Conservation (phyloP, 2,797 vertebrate genomes). For the Anolis apletophallus region DNA sequence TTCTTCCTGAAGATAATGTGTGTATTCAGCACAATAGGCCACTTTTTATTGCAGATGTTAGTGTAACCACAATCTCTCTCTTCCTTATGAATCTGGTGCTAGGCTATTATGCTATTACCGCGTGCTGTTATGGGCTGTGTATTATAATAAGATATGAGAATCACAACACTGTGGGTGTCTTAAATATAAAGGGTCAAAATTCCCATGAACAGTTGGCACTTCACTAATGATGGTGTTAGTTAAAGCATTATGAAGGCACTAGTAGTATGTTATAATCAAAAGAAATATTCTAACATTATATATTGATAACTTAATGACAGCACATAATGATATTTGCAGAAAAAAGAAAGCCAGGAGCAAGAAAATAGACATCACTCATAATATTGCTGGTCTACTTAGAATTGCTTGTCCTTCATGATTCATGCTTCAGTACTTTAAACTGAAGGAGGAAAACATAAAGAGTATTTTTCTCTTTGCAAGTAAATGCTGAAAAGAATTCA, state of each 20-base stretch:
- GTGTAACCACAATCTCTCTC: neutral
- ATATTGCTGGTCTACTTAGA: slow-evolving; percentile 17
- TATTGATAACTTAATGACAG: neutral
- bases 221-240: neutral
- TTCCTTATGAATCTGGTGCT: neutral
- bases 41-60: slow-evolving; percentile 6
- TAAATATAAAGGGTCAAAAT: neutral
- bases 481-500: slow-evolving; percentile 2
- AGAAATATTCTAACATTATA: slow-evolving; percentile 10
- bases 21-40: slow-evolving; percentile 16
- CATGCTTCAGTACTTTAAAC: neutral
- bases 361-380: slow-evolving; percentile 15
- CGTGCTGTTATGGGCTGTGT: neutral
- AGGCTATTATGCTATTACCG: neutral
- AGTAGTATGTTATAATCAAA: neutral
- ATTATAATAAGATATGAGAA: slow-evolving; percentile 8
- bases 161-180: neutral
- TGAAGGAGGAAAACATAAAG: neutral
- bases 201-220: neutral
- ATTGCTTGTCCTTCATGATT: slow-evolving; percentile 1
- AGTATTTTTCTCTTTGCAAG: neutral
- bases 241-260: neutral
- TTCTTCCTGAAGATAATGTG: slow-evolving; percentile 11
- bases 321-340: slow-evolving; percentile 1
- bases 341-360: neutral